Evolutionary conservation across 2,888 invertebrate genomes (phyloP).

Genomic region (Diaphora mendica): DNA sequence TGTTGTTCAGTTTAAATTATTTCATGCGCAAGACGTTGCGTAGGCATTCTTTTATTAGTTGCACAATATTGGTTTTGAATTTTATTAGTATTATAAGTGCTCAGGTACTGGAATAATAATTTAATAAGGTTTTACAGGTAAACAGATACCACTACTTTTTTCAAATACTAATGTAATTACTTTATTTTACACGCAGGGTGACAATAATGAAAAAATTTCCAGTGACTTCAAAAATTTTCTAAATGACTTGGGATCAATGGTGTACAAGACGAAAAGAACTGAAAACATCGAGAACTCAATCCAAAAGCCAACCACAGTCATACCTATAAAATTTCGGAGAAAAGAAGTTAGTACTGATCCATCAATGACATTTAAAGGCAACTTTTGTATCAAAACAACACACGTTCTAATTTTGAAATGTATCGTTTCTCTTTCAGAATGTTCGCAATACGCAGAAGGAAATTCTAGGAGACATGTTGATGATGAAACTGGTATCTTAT

Average conservation of each 20-base stretch:
- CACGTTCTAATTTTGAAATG: background rate
- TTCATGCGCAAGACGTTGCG: constrained; percentile 57
- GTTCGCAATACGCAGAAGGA: constrained; percentile 51
- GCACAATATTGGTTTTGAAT: constrained; percentile 35
- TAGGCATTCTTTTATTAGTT: constrained; percentile 41
- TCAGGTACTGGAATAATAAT: constrained; percentile 40
- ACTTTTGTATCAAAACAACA: background rate
- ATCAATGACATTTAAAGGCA: background rate
- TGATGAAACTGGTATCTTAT: constrained; percentile 75
- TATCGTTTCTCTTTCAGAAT: constrained; percentile 14
- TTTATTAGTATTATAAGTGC: constrained; percentile 34
- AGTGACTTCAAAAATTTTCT: constrained; percentile 61
- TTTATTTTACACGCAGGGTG: constrained; percentile 7
- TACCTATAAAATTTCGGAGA: constrained; percentile 28
- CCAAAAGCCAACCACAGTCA: constrained; percentile 22
- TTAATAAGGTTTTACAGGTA: background rate
- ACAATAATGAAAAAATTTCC: constrained; percentile 40
- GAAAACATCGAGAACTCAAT: background rate
- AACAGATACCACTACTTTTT: background rate
- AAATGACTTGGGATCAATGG: constrained; percentile 56
- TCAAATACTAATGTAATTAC: background rate
- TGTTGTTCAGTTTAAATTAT: constrained; percentile 47
- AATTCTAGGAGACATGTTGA: constrained; percentile 61
- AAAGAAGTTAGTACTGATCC: constrained; percentile 48
- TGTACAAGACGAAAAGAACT: constrained; percentile 54